Conservation (phyloP, 2,113 vertebrate genomes). For the Aspidoscelis tigris region DNA sequence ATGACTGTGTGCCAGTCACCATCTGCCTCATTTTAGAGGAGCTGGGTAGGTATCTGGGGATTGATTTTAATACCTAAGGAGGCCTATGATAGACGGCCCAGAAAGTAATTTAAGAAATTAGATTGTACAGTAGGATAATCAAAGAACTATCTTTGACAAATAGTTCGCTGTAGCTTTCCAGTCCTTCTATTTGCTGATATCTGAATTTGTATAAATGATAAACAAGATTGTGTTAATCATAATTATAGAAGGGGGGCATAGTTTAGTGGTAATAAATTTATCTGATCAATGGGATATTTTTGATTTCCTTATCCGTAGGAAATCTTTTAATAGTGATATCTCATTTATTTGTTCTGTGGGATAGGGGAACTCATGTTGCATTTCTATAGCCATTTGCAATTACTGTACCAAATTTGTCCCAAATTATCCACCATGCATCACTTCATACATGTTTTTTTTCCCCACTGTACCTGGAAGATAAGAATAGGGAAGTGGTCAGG, state of each 20-base stretch:
- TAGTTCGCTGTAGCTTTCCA: neutral
- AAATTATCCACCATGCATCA: no score
- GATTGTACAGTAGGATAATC: neutral
- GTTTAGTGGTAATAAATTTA: no score
- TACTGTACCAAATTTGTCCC: no score
- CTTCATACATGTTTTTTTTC: no score
- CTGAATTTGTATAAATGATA: neutral
- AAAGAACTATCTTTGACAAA: neutral
- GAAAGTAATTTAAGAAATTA: neutral
- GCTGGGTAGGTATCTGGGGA: neutral
- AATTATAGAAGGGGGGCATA: neutral
- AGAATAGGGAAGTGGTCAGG: no score
- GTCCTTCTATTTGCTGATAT: neutral
- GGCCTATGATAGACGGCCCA: neutral
- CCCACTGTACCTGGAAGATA: no score
- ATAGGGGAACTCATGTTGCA: neutral
- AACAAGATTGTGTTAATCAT: neutral
- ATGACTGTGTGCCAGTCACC: neutral
- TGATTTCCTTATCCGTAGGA: neutral
- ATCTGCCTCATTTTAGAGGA: neutral
- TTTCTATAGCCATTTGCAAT: neutral
- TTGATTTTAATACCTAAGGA: neutral
- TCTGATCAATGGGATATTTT: neutral
- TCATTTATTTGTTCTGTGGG: neutral
- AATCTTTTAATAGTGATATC: neutral